phyloP scores from a whole-genome alignment of 2,888 invertebrate species.

The Scelioninae gen. 2 region DNA sequence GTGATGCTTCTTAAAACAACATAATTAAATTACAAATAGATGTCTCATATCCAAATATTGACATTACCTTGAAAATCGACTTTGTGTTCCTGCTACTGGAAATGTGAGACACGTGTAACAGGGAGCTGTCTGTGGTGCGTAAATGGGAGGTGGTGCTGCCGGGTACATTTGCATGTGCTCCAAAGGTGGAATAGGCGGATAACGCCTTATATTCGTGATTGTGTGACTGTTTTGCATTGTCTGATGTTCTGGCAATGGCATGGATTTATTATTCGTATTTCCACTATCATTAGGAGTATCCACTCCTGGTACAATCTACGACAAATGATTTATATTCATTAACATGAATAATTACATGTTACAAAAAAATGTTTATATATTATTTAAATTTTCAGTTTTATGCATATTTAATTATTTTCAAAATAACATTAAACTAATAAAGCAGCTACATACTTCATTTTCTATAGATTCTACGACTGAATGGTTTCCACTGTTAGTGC shows the following conservation, averaged over 20 bases:
- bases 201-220: conserved; percentile 69
- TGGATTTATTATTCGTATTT: conserved; percentile 65
- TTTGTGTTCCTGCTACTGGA: conserved; percentile 72
- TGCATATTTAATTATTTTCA: too few relatives aligned
- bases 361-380: too few relatives aligned
- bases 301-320: conserved; percentile 62
- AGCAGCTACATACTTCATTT: conserved; percentile 71
- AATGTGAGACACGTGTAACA: conserved; percentile 73
- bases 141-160: conserved; percentile 71
- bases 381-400: too few relatives aligned
- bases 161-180: conserved; percentile 73
- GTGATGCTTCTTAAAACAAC: background rate
- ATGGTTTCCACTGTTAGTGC: conserved; percentile 65
- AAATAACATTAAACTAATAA: too few relatives aligned
- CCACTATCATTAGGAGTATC: conserved; percentile 65
- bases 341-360: too few relatives aligned
- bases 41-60: background rate
- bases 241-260: conserved; percentile 67
- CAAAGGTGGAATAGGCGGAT: conserved; percentile 69
- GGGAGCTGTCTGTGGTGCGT: conserved; percentile 70
- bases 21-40: background rate
- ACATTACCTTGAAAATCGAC: conserved; percentile 71
- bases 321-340: conserved; percentile 10
- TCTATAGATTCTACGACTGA: conserved; percentile 62
- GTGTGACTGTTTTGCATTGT: conserved; percentile 70